A percentile compares a stretch with the other conserved stretches of the same genome.
These are phyloP conservation scores for Ginglymostoma cirratum DNA, from an alignment of 2,113 vertebrate species.

Conservation along the genomic window DNA sequence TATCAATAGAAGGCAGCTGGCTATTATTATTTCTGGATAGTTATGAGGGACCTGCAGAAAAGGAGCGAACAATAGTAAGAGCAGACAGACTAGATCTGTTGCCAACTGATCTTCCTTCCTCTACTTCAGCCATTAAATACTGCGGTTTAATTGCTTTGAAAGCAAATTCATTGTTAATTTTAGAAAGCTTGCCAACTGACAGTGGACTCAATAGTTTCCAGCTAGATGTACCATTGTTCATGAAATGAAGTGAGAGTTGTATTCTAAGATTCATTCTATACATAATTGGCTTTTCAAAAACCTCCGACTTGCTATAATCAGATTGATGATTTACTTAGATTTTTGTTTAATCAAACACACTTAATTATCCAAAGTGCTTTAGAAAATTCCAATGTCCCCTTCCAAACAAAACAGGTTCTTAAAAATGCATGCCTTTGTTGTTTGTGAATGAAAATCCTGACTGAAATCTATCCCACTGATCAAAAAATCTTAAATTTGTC, in stretches of 20 bases:
- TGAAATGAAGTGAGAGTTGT: not conserved
- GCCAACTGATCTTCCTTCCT: not conserved
- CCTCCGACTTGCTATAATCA: not conserved
- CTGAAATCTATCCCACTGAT: not conserved
- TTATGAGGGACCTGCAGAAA: not conserved
- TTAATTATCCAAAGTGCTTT: not conserved
- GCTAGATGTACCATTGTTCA: not conserved
- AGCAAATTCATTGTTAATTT: not conserved
- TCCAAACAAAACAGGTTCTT: not conserved
- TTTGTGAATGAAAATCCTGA: not conserved
- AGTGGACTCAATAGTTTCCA: not conserved
- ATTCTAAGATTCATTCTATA: not conserved
- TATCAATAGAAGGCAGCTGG: not conserved
- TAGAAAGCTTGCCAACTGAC: not conserved
- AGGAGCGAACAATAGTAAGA: not conserved
- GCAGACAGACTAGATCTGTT: not conserved
- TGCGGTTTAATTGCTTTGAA: not conserved
- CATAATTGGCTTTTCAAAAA: not conserved
- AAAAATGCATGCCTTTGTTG: no score
- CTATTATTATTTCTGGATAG: no score
- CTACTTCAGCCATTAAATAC: not conserved
- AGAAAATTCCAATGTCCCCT: not conserved
- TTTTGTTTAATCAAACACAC: not conserved
- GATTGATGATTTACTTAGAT: not conserved
- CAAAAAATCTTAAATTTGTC: not conserved